Conservation (phyloP, 2,888 invertebrate genomes). For the Xylota sylvarum region DNA sequence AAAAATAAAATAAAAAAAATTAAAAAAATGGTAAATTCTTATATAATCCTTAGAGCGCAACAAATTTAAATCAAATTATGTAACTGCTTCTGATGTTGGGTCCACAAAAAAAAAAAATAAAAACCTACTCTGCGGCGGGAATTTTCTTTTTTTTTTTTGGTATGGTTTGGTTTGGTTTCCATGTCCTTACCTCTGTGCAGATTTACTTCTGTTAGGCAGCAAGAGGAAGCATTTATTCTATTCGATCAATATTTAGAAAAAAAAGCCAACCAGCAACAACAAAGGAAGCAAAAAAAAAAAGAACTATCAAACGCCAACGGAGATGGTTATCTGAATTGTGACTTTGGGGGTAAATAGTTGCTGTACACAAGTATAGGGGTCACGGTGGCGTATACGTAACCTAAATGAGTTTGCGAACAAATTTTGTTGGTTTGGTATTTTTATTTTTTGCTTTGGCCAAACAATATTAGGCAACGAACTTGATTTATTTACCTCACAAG, state of each 20-base stretch:
- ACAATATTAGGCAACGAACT: constrained; percentile 35
- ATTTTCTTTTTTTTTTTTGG: constrained; percentile 34
- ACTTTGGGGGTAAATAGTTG: constrained; percentile 56
- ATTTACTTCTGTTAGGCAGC: constrained; percentile 57
- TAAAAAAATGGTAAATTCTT: constrained; percentile 68
- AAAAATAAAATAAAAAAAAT: constrained; percentile 19
- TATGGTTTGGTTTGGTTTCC: background rate
- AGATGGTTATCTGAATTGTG: constrained; percentile 73
- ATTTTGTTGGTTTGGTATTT: constrained; percentile 26
- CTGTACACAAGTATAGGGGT: constrained; percentile 18
- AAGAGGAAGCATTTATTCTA: constrained; percentile 30
- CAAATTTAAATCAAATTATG: constrained; percentile 73
- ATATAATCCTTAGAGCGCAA: constrained; percentile 62
- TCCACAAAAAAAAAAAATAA: constrained; percentile 58
- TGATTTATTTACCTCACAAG: constrained; percentile 59
- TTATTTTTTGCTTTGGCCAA: constrained; percentile 21
- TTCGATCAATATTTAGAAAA: constrained; percentile 67
- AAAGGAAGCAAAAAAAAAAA: constrained; percentile 32
- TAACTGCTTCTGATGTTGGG: constrained; percentile 69
- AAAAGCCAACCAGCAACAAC: constrained; percentile 24
- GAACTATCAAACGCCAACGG: constrained; percentile 70
- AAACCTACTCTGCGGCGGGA: constrained; percentile 55
- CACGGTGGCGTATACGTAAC: constrained; percentile 75
- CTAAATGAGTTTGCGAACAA: constrained; percentile 63
- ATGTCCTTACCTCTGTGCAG: constrained; percentile 52